These are phyloP conservation scores for Nasua narica DNA, from an alignment of 2,797 vertebrate genomes.

Conservation along the genomic window DNA sequence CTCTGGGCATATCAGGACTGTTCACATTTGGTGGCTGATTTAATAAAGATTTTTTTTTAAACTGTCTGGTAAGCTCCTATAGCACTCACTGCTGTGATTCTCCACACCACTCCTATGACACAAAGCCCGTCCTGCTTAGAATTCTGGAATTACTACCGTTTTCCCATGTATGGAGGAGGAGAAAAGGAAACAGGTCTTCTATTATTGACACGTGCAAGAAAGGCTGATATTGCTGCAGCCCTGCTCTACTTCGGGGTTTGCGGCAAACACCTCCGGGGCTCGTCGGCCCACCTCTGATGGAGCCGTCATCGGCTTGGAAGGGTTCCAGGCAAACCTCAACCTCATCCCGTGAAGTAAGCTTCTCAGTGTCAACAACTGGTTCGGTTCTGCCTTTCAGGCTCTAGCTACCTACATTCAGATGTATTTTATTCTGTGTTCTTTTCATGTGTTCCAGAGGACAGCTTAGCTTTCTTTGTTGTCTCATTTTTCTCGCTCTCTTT, in stretches of 20 bases:
- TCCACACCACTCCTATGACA: background rate
- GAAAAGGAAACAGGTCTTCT: background rate
- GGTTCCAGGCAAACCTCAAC: background rate
- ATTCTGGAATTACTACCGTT: background rate
- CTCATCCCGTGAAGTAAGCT: too few species aligned
- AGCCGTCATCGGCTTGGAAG: background rate
- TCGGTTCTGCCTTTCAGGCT: background rate
- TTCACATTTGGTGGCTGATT: slow-evolving; percentile 27
- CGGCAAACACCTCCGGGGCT: background rate
- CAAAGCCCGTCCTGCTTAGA: background rate
- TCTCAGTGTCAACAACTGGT: too few species aligned
- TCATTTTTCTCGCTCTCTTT: background rate
- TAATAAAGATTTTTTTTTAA: slow-evolving; percentile 25
- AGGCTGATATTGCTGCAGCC: background rate
- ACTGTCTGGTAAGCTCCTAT: background rate
- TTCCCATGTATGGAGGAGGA: background rate
- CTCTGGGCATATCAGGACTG: background rate
- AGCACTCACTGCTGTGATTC: background rate
- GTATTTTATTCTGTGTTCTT: background rate
- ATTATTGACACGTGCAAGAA: background rate
- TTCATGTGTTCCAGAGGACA: background rate
- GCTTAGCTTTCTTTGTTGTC: background rate
- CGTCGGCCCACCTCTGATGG: background rate
- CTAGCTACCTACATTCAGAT: background rate
- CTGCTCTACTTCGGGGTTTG: background rate